phyloP scores from a whole-genome alignment of 2,797 vertebrate species.

The Gymnothorax javanicus region DNA sequence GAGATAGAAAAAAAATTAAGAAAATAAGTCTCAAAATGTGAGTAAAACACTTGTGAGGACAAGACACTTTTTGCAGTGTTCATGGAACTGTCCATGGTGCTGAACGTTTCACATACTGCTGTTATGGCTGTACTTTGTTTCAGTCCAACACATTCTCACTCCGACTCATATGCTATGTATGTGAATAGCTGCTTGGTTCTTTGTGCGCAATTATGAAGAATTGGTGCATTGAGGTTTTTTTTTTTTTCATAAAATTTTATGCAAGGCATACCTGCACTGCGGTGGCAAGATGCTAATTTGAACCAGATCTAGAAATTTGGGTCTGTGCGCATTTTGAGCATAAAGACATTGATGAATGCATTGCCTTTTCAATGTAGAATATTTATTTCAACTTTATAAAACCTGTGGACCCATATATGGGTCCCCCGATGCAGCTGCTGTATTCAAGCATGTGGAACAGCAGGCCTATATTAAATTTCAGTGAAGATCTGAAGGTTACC shows the following conservation, averaged over 20 bases:
- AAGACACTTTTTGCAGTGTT: not conserved
- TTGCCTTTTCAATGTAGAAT: not conserved
- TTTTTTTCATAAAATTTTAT: no score
- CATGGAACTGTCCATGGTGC: slow-evolving; percentile 4
- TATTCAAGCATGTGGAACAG: no score
- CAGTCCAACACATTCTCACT: no score
- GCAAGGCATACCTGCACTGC: not conserved
- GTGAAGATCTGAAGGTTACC: no score
- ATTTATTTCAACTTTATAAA: not conserved
- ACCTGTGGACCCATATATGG: no score
- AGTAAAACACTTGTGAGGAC: no score
- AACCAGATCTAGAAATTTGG: not conserved
- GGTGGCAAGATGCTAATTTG: not conserved
- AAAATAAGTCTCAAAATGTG: no score
- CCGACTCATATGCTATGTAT: not conserved
- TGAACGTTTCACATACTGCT: not conserved
- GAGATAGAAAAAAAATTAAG: no score
- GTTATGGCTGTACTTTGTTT: not conserved
- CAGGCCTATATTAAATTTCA: no score
- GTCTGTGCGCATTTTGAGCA: not conserved
- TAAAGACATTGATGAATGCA: not conserved
- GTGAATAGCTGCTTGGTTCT: not conserved
- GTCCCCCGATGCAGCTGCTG: no score
- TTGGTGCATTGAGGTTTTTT: no score
- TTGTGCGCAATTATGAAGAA: not conserved